These are phyloP conservation scores for Bos javanicus DNA, from an alignment of 2,113 vertebrate genomes.

Conservation along the genomic window DNA sequence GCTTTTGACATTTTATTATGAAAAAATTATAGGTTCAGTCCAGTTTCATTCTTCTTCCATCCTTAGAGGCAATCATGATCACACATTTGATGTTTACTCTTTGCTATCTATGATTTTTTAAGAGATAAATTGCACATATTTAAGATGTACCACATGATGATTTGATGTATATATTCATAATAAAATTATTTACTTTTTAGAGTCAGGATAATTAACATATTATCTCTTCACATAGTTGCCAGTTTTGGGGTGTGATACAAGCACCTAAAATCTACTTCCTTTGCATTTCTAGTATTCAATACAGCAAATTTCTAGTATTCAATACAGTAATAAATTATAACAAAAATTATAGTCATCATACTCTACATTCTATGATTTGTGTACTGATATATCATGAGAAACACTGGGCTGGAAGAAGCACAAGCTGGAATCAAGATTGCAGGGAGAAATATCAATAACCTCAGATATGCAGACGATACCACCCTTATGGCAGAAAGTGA, in stretches of 20 bases:
- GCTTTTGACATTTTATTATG: background rate
- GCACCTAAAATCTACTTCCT: background rate
- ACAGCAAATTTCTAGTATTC: background rate
- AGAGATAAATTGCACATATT: background rate
- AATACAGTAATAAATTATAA: background rate
- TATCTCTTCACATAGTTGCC: background rate
- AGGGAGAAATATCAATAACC: no score
- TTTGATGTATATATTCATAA: background rate
- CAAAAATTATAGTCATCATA: background rate
- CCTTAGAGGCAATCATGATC: background rate
- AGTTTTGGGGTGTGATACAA: background rate
- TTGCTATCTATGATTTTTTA: background rate
- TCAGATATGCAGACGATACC: no score
- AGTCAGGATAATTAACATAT: background rate
- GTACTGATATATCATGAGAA: background rate
- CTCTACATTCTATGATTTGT: background rate
- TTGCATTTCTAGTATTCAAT: background rate
- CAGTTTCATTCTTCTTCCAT: background rate
- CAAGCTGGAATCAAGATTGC: no score
- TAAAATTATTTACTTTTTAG: background rate
- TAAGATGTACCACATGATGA: background rate
- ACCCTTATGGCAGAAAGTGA: no score
- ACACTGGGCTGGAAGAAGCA: no score
- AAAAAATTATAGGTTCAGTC: background rate
- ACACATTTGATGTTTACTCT: background rate